Evolutionary conservation across 2,113 vertebrate genomes (phyloP), one percentile per base, ranked within the genome.

Genomic region (Acrocephalus arundinaceus): DNA sequence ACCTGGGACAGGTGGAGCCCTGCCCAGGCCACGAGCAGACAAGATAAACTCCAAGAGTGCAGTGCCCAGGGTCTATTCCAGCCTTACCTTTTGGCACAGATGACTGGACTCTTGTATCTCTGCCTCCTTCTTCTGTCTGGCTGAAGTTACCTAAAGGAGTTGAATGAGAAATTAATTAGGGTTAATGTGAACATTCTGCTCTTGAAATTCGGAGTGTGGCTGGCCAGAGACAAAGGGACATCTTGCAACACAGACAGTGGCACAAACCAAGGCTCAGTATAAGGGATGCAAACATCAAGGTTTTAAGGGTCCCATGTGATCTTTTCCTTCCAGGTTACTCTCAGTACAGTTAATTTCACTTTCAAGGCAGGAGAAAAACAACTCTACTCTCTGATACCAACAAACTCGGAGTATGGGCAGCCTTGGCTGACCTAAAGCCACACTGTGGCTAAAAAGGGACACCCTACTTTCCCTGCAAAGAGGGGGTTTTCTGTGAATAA

Each of bases 51-150:
- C 35, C 30, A 72, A 68, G 58, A 62, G 22, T 41, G 16, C 2
- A 54, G 74, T 31, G 39, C 21, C 17, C 43, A 62, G 48, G 45
- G 39, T 22, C 55, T 88, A 21, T 31, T 39, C 33, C 80, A 77
- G 73, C 15, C 91, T 94, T 76, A 96, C 97, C 95, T 96, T 49
- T 57, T 0, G 19, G 37, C 49, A 72, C 39, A 48, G 92, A 4
- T 1, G 43, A 18, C 19, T 1, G 2, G 48, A 28, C 33, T 43
- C n/a, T 45, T 1, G 1, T 10, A n/a, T 57, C 85, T 73, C 7
- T 15, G 10, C 9, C 8, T 10, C 16, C 19, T 74, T 92, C 94
- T 80, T 91, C 78, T 37, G 41, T 67, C 86, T 78, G 81, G 58
- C 30, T 55, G 43, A 71, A 65, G 45, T 35, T n/a, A 66, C 65